phyloP scores from a whole-genome alignment of 2,113 vertebrate genomes.

The Antechinus flavipes region DNA sequence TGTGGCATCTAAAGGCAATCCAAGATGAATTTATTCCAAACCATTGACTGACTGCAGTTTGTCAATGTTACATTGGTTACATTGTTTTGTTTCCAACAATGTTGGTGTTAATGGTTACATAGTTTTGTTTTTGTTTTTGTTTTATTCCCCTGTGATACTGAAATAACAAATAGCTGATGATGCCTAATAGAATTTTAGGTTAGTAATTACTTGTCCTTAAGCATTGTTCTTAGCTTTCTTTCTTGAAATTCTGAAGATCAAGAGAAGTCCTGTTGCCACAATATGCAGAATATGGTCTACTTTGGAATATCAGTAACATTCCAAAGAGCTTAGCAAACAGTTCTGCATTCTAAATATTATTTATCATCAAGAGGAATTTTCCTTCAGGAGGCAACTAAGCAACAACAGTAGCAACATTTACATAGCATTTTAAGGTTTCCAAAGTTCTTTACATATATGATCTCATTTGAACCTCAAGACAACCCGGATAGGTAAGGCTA shows the following conservation, averaged over 20 bases:
- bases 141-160: not conserved
- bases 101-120: not conserved
- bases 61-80: too few species aligned
- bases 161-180: not conserved
- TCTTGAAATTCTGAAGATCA: not conserved
- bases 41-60: not conserved
- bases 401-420: too few species aligned
- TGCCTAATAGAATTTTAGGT: constrained; percentile 22
- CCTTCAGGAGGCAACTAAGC: not conserved
- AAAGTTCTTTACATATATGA: too few species aligned
- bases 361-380: not conserved
- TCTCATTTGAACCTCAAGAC: too few species aligned
- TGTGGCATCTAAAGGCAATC: constrained; percentile 25
- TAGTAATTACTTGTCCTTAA: not conserved
- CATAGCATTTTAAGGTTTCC: too few species aligned
- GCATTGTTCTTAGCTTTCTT: not conserved
- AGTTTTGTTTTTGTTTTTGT: not conserved
- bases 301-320: not conserved
- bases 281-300: not conserved
- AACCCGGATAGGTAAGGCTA: too few species aligned
- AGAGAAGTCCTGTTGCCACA: not conserved
- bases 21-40: constrained; percentile 1
- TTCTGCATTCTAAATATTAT: not conserved
- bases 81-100: too few species aligned
- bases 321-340: not conserved